Evolutionary conservation across 2,113 vertebrate genomes (phyloP), one percentile per base, ranked within the genome.

Genomic region (Aldabrachelys gigantea): DNA sequence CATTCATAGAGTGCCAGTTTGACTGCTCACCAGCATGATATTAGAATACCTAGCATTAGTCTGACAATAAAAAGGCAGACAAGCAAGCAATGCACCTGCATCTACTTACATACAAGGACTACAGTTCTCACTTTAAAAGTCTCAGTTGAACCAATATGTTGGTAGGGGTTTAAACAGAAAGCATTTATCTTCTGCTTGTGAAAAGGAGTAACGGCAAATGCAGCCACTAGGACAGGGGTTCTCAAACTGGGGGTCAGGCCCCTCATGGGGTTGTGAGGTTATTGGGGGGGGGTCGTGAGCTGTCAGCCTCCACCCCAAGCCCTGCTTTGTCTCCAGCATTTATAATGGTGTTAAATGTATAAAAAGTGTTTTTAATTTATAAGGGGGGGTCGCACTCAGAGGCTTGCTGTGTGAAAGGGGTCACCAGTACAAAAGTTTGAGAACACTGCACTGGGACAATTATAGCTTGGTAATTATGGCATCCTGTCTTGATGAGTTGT

Each of bases 191-290:
- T 5, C 2, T 83, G 8, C 3, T 88, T 87, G 83, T 69, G 53
- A 62, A 10, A 82, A 89, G 85, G 21, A 9, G 44, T 12, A 52
- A 1, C n/a, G 6, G 12, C 0, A 0, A 41, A 4, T 82, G 29
- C 53, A 47, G 17, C 47, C 50, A 92, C 22, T 44, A 25, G 22
- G 5, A 13, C 6, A 44, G 47, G 9, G 47, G 47, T 47, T 47
- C 2, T 47, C 47, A 47, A 47, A 47, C 47, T 47, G 47, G 47
- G 47, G 47, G 47, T 47, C 47, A 47, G 47, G 47, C 8, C 47
- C 47, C 9, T 10, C 47, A 47, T 9, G 47, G 47, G 47, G 47
- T 47, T 47, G 47, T 10, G 47, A 10, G 47, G 47, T 47, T 47
- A 47, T 47, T 47, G 10, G 10, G 47, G 47, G 8, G 47, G 9